These are phyloP conservation scores for Mustelus asterias DNA, from an alignment of 2,113 vertebrate species.

Conservation along the genomic window DNA sequence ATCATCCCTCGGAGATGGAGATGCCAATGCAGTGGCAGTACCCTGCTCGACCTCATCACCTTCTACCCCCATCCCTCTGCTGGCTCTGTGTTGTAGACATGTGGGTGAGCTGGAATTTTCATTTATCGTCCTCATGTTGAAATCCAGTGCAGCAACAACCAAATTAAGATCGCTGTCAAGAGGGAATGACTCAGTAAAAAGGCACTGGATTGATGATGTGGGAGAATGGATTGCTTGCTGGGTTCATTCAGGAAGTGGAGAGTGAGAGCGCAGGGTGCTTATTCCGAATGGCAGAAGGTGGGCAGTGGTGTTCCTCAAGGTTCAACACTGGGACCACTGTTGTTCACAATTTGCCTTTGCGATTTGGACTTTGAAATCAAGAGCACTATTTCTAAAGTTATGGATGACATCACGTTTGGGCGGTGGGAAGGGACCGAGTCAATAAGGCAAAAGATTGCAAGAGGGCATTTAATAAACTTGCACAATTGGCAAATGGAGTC, in stretches of 20 bases:
- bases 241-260: neutral
- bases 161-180: neutral
- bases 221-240: neutral
- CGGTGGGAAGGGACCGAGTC: no score
- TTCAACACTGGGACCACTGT: neutral
- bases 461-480: no score
- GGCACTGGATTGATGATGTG: neutral
- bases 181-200: neutral
- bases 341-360: neutral
- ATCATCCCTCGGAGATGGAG: no score
- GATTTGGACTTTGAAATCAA: neutral
- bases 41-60: neutral
- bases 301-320: neutral
- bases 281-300: neutral
- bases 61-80: no score
- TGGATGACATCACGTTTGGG: no score
- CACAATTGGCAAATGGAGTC: no score
- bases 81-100: neutral
- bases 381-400: neutral
- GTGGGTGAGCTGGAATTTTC: neutral
- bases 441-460: no score
- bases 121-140: no score
- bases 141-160: no score
- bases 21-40: no score
- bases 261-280: neutral